Base-by-base conservation (phyloP, 1,140 invertebrate species). In the Papilio xuthus region DNA sequence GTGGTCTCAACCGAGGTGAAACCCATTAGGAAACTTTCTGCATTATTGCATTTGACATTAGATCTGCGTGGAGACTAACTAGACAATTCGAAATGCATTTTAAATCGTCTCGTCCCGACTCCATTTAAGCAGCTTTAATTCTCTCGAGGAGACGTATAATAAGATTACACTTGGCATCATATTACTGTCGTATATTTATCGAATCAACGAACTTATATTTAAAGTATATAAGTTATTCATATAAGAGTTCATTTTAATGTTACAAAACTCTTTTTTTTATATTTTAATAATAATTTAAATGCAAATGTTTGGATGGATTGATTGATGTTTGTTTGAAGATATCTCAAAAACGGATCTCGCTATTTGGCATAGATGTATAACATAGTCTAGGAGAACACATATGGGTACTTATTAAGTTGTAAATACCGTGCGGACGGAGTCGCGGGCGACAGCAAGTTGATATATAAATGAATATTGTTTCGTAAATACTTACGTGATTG, bases 1-100 rank as follows among this genome's bases (percentile, higher is more conserved):
- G 89, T 78, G 89, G 87, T 80, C 84, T 85, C 86, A 86, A 81
- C 84, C 82, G 86, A 86, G 83, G 87, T 90, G 86, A 84, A 92
- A 89, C 90, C 91, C 89, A 91, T 92, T 92, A 92, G 86, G 86
- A 82, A 88, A 89, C 85, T 89, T 88, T 87, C 81, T 90, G 87
- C 86, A 89, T 89, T 91, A 90, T 87, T 90, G 88, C 89, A 92
- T 87, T 85, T 88, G 84, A 88, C 88, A 85, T 89, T 87, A 88
- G 80, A 84, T 84, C 79, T 79, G 74, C 74, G 78, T 47, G 78
- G 77, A 75, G 80, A 83, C 87, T 84, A 83, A 85, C 83, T 85
- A 72, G 76, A 81, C 76, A 79, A 63, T 84, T 80, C 81, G 80
- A 86, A 89, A 89, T 90, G 89, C 88, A 88, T 87, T 89, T 86